Base-by-base conservation (phyloP, 2,113 vertebrate genomes). In the Danionella cerebrum region DNA sequence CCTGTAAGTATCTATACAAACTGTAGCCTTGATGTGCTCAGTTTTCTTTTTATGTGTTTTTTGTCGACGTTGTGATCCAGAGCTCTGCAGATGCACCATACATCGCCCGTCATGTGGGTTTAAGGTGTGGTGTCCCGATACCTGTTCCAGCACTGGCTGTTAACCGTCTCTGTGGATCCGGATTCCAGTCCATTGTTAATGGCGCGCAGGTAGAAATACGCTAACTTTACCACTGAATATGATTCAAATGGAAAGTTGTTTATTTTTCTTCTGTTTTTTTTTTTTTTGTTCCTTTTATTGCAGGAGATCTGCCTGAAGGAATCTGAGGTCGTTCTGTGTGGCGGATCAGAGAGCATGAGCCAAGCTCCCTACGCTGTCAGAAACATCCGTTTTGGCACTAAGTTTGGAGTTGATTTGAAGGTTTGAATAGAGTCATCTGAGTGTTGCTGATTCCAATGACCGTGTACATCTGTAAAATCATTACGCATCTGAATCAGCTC, bases 131-230 rank as follows among this genome's bases (percentile, higher is more conserved):
- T 0, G 77, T 98, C 19, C 95, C 93, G 0, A 22, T 90, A 42
- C 82, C 91, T 1, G 84, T 80, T 2, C 92, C 94, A 1, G 93
- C 94, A 38, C 86, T 98, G 70, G 94, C 93, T 1, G 73, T 98
- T 35, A 98, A 98, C 74, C 89, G 96, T 2, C 91, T 98, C 16
- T 99, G 96, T 74, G 96, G 96, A 29, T 99, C 96, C 47, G 96
- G 96, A 19, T 99, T 99, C 84, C 96, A 99, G 65, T 88, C 96
- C 62, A 88, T 99, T 48, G 85, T 92, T 76, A 96, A 22, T 6
- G 96, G 96, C 5, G 90, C 93, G 69, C 96, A 99, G 78, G 96
- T 96, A 91, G 35, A 36, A 47, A 5, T 4, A 4, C 7, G 7
- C 7, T 31, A 7, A 31, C 4, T 31, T 3, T 7, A 31, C 29